These are phyloP conservation scores for Lasioglossum pauxillum DNA, from an alignment of 2,888 invertebrate species.

Conservation along the genomic window DNA sequence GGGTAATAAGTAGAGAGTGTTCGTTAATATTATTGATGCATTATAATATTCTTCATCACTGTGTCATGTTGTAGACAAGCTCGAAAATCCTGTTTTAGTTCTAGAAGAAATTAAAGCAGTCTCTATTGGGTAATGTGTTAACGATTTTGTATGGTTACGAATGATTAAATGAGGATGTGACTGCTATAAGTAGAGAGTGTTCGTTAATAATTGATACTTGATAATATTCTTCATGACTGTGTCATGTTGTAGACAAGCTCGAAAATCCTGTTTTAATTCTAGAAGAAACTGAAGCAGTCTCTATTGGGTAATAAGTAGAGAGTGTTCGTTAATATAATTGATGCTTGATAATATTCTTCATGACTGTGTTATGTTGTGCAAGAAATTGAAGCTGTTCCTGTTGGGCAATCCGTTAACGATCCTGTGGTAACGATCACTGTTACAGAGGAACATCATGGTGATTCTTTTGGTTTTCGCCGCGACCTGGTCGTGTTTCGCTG, in stretches of 20 bases:
- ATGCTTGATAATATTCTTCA: neutral
- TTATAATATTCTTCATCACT: too few relatives aligned
- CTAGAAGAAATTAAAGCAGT: too few relatives aligned
- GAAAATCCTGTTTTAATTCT: neutral
- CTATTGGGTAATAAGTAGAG: neutral
- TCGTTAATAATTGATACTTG: neutral
- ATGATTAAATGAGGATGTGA: too few relatives aligned
- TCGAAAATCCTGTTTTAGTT: too few relatives aligned
- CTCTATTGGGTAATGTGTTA: too few relatives aligned
- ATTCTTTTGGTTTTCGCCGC: slow-evolving; percentile 43
- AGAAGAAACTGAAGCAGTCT: neutral
- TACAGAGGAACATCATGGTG: slow-evolving; percentile 67
- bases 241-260: too few relatives aligned
- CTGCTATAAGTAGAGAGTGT: too few relatives aligned
- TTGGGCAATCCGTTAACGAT: neutral
- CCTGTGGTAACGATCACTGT: neutral
- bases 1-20: too few relatives aligned
- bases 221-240: neutral
- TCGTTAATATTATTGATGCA: too few relatives aligned
- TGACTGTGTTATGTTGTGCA: neutral
- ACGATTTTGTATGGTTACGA: too few relatives aligned
- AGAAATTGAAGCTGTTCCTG: too few relatives aligned
- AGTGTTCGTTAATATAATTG: neutral
- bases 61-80: too few relatives aligned
- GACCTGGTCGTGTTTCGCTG: slow-evolving; percentile 10